Percentiles rank a stretch among this genome's conserved stretches.
These are phyloP conservation scores for Xyrichtys novacula DNA, from an alignment of 2,797 vertebrate genomes.

Conservation along the genomic window DNA sequence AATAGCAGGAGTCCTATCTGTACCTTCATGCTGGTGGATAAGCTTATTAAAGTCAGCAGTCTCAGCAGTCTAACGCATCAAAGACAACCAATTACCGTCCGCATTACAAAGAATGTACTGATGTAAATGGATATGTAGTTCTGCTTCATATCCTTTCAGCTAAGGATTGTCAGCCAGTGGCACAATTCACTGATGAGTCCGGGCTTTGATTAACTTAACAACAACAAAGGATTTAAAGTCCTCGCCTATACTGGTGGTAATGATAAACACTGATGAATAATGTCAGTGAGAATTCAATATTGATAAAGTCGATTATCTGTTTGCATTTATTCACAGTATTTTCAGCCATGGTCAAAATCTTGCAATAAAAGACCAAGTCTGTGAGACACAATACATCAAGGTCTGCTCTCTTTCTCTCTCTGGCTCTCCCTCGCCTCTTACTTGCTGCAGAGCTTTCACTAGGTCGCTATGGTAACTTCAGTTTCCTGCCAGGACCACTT, in stretches of 20 bases:
- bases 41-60: conserved; percentile 64
- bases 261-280: conserved; percentile 12
- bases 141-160: conserved; percentile 59
- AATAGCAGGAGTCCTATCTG: conserved; percentile 33
- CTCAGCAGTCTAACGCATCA: conserved; percentile 61
- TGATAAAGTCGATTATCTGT: not conserved
- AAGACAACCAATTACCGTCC: conserved; percentile 68
- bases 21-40: conserved; percentile 56
- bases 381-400: conserved; percentile 64
- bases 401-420: conserved; percentile 45
- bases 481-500: conserved; percentile 77
- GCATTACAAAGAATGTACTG: conserved; percentile 54
- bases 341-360: conserved; percentile 12
- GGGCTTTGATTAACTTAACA: conserved; percentile 57
- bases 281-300: conserved; percentile 6
- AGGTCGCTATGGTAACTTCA: conserved; percentile 82
- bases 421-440: conserved; percentile 25
- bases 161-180: conserved; percentile 34
- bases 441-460: conserved; percentile 70
- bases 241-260: conserved; percentile 23
- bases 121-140: conserved; percentile 60
- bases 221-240: conserved; percentile 29
- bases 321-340: conserved; percentile 6
- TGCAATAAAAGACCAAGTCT: conserved; percentile 19
- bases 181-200: conserved; percentile 41